These are phyloP conservation scores for Toxonevra muliebris DNA, from an alignment of 2,888 invertebrate genomes.

Conservation along the genomic window DNA sequence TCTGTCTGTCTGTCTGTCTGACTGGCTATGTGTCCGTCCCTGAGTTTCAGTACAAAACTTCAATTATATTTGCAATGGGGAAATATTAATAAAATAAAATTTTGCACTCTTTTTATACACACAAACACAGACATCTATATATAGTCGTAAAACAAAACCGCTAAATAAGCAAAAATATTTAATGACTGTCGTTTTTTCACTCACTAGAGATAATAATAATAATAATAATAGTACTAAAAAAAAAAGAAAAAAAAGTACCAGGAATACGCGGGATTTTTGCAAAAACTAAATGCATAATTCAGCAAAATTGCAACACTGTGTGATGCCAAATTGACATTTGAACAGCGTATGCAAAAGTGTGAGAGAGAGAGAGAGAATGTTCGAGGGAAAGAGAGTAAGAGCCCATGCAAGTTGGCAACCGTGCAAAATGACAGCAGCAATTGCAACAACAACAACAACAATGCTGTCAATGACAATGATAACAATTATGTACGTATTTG, in stretches of 20 bases:
- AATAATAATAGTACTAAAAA: not conserved
- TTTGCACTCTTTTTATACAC: conserved; percentile 17
- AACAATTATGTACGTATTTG: conserved; percentile 28
- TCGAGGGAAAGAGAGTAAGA: conserved; percentile 1
- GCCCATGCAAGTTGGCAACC: not conserved
- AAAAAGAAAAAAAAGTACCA: not conserved
- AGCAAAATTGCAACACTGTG: conserved; percentile 34
- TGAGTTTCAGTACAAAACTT: conserved; percentile 51
- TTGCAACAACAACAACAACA: conserved; percentile 14
- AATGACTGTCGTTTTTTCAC: not conserved
- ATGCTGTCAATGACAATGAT: conserved; percentile 4
- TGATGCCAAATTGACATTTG: conserved; percentile 50
- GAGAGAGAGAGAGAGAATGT: not conserved
- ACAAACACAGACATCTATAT: conserved; percentile 14
- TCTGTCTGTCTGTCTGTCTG: conserved; percentile 1
- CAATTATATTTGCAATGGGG: conserved; percentile 41
- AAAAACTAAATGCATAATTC: conserved; percentile 43
- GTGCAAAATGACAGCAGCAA: conserved; percentile 3
- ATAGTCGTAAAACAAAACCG: conserved; percentile 15
- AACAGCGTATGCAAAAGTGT: conserved; percentile 19
- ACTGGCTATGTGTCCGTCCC: conserved; percentile 45
- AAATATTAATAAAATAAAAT: conserved; percentile 44
- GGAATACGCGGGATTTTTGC: not conserved
- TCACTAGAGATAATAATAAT: not conserved
- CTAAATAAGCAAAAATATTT: conserved; percentile 28